A percentile compares a stretch with the other conserved stretches of the same genome.
These are phyloP conservation scores for Prionailurus viverrinus DNA, from an alignment of 2,113 vertebrate genomes.

Conservation along the genomic window DNA sequence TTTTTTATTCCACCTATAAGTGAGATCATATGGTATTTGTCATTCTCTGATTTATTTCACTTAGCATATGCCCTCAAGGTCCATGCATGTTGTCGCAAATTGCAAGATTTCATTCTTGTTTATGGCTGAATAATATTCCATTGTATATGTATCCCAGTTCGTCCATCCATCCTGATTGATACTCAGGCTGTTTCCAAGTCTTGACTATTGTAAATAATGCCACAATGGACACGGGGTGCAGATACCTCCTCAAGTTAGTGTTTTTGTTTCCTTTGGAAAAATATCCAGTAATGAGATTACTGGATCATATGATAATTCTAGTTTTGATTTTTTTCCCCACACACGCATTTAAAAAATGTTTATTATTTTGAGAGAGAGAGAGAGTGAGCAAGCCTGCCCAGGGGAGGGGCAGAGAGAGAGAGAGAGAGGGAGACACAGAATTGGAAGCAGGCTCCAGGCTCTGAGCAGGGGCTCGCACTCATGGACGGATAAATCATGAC, in stretches of 20 bases:
- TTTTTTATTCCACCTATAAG: neutral
- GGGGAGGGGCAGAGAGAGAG: no score
- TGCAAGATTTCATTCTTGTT: neutral
- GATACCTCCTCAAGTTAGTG: neutral
- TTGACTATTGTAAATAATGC: neutral
- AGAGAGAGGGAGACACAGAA: no score
- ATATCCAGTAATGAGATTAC: neutral
- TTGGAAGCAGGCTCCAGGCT: no score
- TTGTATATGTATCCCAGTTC: neutral
- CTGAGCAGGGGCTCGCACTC: no score
- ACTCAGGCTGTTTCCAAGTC: neutral
- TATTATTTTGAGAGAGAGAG: no score
- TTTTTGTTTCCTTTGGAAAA: neutral
- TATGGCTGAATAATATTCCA: neutral
- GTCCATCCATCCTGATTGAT: neutral
- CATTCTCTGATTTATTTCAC: neutral
- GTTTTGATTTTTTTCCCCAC: neutral
- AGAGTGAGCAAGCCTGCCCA: rapidly evolving
- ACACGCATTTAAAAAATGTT: no score
- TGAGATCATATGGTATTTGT: neutral
- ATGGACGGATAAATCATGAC: no score
- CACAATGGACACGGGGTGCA: neutral
- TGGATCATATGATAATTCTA: neutral
- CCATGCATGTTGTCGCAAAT: neutral
- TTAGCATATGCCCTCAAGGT: neutral